Base-by-base conservation (phyloP, 2,888 invertebrate species). In the Dynastes tityus region DNA sequence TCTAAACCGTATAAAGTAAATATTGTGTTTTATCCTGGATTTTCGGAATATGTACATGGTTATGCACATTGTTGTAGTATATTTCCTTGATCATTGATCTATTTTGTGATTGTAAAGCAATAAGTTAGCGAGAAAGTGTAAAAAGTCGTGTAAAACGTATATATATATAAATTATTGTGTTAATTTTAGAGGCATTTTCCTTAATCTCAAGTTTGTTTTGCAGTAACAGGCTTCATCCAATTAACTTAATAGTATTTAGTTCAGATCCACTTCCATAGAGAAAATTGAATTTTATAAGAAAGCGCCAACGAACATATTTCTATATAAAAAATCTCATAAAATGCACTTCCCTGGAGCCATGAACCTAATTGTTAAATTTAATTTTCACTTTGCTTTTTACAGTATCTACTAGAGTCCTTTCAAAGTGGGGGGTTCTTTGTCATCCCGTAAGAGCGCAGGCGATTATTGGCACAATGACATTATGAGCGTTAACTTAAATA, bases 361-460 rank as follows among this genome's bases (percentile, higher is more conserved):
- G 55, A 63, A 32, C 27, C 63, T 29, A 63, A 32, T 29, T 63
- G 63, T 13, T 32, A 32, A 63, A 63, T 63, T 29, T 27, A 63
- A 63, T 63, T 63, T 55, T 22, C 1, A 16, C n/a, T 22, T n/a
- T 8, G 55, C 27, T 22, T 22, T 55, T 22, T 55, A 22, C 22
- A 22, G 16, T 55, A 22, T 55, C n/a, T 27, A 22, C 22, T 4
- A 16, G 8, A 55, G 22, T 22, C 22, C 5, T 27, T 55, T 16
- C 4, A 11, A 8, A 55, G 55, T 1, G 22, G 55, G 8, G 22
- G 9, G 22, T 55, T 55, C 55, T 16, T 3, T 3, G 55, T 55
- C 16, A 55, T 55, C 2, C 13, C 32, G 32, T 5, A 32, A 32
- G 4, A 5, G 53, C 4, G 22, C 6, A 4, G 22, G 8, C 55